Conservation (phyloP, 2,113 vertebrate genomes). For the Strix uralensis region DNA sequence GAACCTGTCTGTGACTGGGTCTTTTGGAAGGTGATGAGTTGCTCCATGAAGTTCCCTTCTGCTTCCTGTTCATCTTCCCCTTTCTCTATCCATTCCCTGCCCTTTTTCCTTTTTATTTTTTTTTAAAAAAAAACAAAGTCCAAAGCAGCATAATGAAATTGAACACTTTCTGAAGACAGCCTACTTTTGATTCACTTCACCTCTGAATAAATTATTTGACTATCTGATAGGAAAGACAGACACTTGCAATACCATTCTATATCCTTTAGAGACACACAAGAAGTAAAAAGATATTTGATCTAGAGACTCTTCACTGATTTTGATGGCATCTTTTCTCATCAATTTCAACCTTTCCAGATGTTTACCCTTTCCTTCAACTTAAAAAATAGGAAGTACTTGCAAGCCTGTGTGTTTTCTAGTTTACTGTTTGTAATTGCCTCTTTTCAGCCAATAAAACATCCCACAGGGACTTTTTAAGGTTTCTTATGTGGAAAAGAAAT, state of each 20-base stretch:
- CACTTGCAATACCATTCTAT: background rate
- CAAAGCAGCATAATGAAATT: background rate
- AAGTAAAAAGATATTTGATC: background rate
- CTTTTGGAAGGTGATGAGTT: background rate
- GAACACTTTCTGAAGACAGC: background rate
- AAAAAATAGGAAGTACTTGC: background rate
- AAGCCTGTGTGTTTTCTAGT: background rate
- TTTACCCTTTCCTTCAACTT: background rate
- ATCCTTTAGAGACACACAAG: background rate
- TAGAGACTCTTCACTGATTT: background rate
- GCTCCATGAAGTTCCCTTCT: background rate
- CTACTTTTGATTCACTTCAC: background rate
- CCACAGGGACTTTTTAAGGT: background rate
- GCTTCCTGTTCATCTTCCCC: background rate
- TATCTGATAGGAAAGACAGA: background rate
- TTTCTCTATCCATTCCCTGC: background rate
- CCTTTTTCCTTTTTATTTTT: accelerated
- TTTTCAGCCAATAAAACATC: background rate
- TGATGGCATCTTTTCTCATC: background rate
- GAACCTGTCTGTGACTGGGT: background rate
- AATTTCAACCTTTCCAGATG: background rate
- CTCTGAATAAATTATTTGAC: background rate
- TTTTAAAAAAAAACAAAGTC: background rate
- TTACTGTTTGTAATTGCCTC: background rate
- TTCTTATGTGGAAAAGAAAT: background rate